Base-by-base conservation (phyloP, 2,113 vertebrate species). In the Stegastes partitus region DNA sequence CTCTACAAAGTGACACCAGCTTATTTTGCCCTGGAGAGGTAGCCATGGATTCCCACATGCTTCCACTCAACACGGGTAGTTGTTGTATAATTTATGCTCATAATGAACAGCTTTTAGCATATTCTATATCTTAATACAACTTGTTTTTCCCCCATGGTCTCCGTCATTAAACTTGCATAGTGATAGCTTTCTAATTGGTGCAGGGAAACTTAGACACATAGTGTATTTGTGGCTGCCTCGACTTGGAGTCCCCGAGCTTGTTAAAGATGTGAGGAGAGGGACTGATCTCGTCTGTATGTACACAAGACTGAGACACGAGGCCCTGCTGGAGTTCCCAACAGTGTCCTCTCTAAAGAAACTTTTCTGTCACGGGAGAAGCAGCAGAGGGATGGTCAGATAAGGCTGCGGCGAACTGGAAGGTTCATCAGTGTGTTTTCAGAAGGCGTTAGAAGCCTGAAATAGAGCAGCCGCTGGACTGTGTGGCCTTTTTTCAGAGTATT, bases 81-180 rank as follows among this genome's bases (percentile, higher is more conserved):
- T 88, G 58, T 82, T 93, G 79, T 90, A 86, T 93, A 91, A 94
- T 93, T 92, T 88, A 93, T 93, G 77, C 82, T 83, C 51, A 73
- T 92, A 94, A 93, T 92, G 90, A 93, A 87, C 58, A 68, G 80
- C 87, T 91, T 92, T 94, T 91, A 92, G 90, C 85, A 91, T 93
- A 87, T 91, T 92, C 88, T 90, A 92, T 93, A 91, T 92, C 86
- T 89, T 91, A 93, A 90, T 81, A 86, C 73, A 67, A 87, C 70
- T 89, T 91, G 88, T 90, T 92, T 87, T 90, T 56, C 68, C 82
- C 79, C 79, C 58, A 59, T 62, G 84, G 85, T 86, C 81, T 62
- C 81, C 57, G 83, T 89, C 81, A 93, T 94, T 94, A 94, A 94
- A 93, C 83, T 93, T 92, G 89, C 90, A 92, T 92, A 79, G 85